phyloP scores from a whole-genome alignment of 1,140 invertebrate genomes.

The Platorchestia sp. region DNA sequence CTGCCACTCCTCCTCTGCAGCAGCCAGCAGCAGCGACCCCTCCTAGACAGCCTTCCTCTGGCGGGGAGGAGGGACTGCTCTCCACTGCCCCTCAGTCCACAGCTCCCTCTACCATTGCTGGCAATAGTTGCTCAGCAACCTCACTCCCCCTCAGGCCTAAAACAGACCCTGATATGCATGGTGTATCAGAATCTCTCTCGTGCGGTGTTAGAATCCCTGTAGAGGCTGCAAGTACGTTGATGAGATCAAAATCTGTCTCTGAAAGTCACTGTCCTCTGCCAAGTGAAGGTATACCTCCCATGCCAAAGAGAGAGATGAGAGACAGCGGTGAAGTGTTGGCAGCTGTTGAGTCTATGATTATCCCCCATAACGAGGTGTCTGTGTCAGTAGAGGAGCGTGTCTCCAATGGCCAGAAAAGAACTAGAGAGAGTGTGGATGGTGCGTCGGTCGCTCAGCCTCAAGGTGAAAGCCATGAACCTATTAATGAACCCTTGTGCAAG shows the following conservation, averaged over 20 bases:
- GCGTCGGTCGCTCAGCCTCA: not conserved
- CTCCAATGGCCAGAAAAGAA: constrained; percentile 24
- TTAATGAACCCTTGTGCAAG: constrained; percentile 31
- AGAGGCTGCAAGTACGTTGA: not conserved
- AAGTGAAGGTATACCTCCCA: not conserved
- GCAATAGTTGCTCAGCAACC: not conserved
- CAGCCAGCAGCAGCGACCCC: not conserved
- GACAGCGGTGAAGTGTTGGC: not conserved
- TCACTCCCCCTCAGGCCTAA: not conserved
- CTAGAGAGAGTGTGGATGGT: not conserved
- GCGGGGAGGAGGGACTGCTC: not conserved
- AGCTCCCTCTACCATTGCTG: not conserved
- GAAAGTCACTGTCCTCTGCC: not conserved
- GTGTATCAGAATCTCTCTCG: not conserved
- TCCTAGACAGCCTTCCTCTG: not conserved
- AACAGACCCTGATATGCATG: not conserved
- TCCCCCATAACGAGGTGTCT: not conserved
- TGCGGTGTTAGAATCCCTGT: not conserved
- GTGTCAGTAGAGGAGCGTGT: not conserved
- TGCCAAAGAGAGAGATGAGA: not conserved
- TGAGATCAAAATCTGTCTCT: not conserved
- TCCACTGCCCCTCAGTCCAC: not conserved
- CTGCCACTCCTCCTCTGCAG: not conserved
- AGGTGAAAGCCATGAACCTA: not conserved
- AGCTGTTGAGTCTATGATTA: constrained; percentile 37